Percentiles rank a stretch among this genome's conserved stretches.
These are phyloP conservation scores for Cartodere bifasciata DNA, from an alignment of 2,888 invertebrate species.

Conservation along the genomic window DNA sequence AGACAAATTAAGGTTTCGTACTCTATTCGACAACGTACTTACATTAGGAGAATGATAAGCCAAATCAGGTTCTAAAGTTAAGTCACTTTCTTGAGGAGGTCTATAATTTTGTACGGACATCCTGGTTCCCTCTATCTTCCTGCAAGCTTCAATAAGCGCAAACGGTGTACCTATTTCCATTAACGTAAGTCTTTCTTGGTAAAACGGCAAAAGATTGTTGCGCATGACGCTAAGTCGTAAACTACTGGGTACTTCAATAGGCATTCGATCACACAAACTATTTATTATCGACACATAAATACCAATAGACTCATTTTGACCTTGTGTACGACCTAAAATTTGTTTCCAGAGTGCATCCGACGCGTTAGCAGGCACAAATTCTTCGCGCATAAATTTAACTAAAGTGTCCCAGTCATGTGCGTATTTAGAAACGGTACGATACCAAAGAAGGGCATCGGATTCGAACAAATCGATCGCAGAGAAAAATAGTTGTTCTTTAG, in stretches of 20 bases:
- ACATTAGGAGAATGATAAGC: too few species aligned
- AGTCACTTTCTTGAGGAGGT: background rate
- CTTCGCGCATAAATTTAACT: slow-evolving; percentile 2
- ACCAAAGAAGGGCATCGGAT: too few species aligned
- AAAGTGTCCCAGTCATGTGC: too few species aligned
- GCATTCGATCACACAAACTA: too few species aligned
- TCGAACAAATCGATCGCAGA: background rate
- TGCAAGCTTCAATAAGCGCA: background rate
- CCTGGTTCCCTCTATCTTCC: background rate
- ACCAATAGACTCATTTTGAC: slow-evolving; percentile 3
- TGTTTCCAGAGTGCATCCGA: slow-evolving; percentile 4
- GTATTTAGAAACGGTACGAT: too few species aligned
- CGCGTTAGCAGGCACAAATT: slow-evolving; percentile 1
- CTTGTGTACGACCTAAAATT: slow-evolving; percentile 3
- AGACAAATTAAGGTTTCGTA: too few species aligned
- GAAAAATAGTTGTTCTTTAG: slow-evolving; percentile 3
- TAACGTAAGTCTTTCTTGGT: too few species aligned
- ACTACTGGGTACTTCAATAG: background rate
- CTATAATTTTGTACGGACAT: background rate
- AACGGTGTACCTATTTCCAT: background rate
- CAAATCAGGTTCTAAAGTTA: background rate
- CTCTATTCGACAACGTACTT: too few species aligned
- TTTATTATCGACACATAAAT: background rate
- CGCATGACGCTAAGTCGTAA: background rate
- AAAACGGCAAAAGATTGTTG: background rate